Evolutionary conservation across 2,888 invertebrate species (phyloP).

Genomic region (Cremastinae sp.): DNA sequence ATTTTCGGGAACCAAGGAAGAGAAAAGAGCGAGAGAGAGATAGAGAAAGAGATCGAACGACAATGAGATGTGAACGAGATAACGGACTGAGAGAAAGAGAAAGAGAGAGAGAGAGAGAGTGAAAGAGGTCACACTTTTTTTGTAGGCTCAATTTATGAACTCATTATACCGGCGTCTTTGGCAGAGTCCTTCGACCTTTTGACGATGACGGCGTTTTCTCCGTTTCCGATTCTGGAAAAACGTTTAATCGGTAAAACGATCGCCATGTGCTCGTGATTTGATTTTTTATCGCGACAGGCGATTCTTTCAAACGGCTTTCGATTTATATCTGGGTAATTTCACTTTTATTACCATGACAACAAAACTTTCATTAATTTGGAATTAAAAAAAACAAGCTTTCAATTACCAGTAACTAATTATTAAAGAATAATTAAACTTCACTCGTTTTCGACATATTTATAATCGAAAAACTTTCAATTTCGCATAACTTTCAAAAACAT

Average conservation of each 20-base stretch:
- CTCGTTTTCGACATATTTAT: no score
- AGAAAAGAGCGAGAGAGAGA: conserved; percentile 10
- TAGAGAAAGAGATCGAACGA: background rate
- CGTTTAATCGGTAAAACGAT: conserved; percentile 25
- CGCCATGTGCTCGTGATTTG: background rate
- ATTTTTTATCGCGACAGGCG: background rate
- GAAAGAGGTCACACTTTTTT: conserved; percentile 82
- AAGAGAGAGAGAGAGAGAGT: conserved; percentile 27
- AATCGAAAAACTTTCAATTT: no score
- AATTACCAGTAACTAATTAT: no score
- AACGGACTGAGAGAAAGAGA: conserved; percentile 29
- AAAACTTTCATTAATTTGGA: no score
- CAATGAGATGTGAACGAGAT: conserved; percentile 44
- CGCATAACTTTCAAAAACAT: no score
- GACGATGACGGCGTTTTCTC: conserved; percentile 95
- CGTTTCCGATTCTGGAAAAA: conserved; percentile 89
- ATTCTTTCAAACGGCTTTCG: no score
- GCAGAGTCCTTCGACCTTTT: conserved; percentile 93
- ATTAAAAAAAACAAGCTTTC: no score
- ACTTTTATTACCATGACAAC: no score
- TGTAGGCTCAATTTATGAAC: conserved; percentile 83
- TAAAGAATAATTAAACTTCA: no score
- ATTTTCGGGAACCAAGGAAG: no score
- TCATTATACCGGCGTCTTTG: conserved; percentile 97
- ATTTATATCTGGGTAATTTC: no score